Percentiles rank a stretch among this genome's conserved stretches.
phyloP scores from a whole-genome alignment of 2,888 invertebrate genomes.

The Drosophila incognita region DNA sequence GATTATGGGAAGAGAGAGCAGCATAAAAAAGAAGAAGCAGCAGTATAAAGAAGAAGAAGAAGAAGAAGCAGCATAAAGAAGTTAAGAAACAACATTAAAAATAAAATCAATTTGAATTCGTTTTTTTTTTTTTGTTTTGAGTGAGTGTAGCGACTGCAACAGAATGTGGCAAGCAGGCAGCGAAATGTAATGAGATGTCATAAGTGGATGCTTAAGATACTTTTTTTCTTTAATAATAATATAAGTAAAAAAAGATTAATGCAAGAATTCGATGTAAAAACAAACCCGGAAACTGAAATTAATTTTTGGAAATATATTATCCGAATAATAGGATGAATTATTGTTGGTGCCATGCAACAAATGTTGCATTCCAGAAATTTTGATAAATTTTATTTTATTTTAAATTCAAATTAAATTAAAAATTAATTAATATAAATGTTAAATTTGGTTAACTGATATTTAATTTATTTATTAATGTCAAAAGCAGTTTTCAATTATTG shows the following conservation, averaged over 20 bases:
- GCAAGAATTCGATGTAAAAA: background rate
- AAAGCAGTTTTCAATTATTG: too few species aligned
- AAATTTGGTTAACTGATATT: fast-evolving
- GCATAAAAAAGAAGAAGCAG: too few species aligned
- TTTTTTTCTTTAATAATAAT: background rate
- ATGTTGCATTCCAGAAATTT: background rate
- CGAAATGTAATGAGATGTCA: background rate
- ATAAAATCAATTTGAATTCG: too few species aligned
- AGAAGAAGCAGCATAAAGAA: too few species aligned
- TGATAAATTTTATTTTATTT: too few species aligned
- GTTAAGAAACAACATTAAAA: too few species aligned
- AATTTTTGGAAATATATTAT: background rate
- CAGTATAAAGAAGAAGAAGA: too few species aligned
- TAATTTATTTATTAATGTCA: background rate
- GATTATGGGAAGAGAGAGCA: constrained; percentile 37
- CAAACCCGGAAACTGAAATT: fast-evolving
- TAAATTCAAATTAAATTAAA: background rate
- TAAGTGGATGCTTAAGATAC: too few species aligned
- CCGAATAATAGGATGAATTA: background rate
- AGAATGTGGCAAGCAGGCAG: background rate
- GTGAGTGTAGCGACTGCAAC: too few species aligned
- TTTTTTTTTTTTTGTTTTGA: too few species aligned
- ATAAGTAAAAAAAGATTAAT: background rate
- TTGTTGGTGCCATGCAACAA: too few species aligned
- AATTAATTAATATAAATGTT: too few species aligned